Base-by-base conservation (phyloP, 2,888 invertebrate genomes). In the Cryptocheilus praepositus region DNA sequence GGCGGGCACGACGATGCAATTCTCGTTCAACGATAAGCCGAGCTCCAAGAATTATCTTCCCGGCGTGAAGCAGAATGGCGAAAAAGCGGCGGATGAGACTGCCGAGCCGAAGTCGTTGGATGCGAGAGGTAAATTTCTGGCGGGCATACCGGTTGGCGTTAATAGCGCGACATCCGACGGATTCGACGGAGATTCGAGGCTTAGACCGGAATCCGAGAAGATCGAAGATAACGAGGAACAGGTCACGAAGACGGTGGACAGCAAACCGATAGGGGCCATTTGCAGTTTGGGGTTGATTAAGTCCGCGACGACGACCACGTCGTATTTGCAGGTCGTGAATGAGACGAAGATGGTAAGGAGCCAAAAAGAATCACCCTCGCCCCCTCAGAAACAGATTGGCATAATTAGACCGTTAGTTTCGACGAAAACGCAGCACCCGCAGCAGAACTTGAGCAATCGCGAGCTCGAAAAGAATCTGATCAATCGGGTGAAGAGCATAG, bases 391-490 rank as follows among this genome's bases (percentile, higher is more conserved):
- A 70, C 91, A 91, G 79, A 89, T 91, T 61, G 90, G 91, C 13
- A 89, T 91, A n/a, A 91, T 91, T 61, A 83, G 90, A 70, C 91
- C 91, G 0, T 80, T 90, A 11, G 88, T 90, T 0, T 86, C 89
- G 4, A 88, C 89, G 2, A 89, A 89, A 68, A 84, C 84, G 0
- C 88, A 89, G 57, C 74, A 85, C 18, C 81, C 84, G 0, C 87
- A 86, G 58, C 88, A 86, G 70, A 87, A 87, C 70, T 88, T 93
- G 61, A 92, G 93, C 55, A 91, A 91, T 67, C 89, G 92, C 61
- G 93, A 93, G 86, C 91, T 93, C 61, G 93, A 93, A 83, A 93
- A 93, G 86, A 94, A 93, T 88, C 89, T 92, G 53, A 93, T 92
- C 68, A 94, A 94, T 88, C 91, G 91, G 73, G 91, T 91, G 67